Evolutionary conservation across 1,140 invertebrate species (phyloP).

Genomic region (Drosophila willistoni): DNA sequence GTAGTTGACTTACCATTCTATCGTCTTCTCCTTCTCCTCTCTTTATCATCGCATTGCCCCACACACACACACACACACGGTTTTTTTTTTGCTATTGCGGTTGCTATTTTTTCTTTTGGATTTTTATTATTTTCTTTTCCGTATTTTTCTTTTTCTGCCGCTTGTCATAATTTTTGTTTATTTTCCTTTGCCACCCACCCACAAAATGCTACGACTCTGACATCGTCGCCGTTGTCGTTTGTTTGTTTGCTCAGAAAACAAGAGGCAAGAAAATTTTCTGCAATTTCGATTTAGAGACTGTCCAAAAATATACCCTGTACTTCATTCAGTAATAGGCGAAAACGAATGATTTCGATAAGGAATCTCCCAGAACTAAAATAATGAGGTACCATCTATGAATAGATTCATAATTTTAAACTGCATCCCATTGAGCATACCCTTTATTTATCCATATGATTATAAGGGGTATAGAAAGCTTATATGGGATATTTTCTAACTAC

Average conservation of each 20-base stretch:
- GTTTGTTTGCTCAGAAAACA: conserved; percentile 66
- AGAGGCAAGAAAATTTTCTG: conserved; percentile 9
- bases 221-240: conserved; percentile 19
- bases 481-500: conserved; percentile 34
- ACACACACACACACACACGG: background rate
- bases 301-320: background rate
- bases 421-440: background rate
- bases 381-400: no score
- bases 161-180: conserved; percentile 79
- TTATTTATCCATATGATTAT: conserved; percentile 17
- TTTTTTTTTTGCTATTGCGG: conserved; percentile 41
- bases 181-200: conserved; percentile 62
- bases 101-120: conserved; percentile 57
- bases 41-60: no score
- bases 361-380: no score
- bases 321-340: background rate
- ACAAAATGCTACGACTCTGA: conserved; percentile 21
- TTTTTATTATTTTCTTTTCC: conserved; percentile 65
- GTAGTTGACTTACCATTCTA: conserved; percentile 49
- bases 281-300: background rate
- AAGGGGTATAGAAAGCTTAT: conserved; percentile 30
- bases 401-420: no score
- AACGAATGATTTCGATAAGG: no score
- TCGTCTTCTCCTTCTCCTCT: no score
- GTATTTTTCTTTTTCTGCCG: conserved; percentile 30